Evolutionary conservation across 1,140 invertebrate species (phyloP), one percentile per base, ranked within the genome.

Genomic region (Drepana arcuata): DNA sequence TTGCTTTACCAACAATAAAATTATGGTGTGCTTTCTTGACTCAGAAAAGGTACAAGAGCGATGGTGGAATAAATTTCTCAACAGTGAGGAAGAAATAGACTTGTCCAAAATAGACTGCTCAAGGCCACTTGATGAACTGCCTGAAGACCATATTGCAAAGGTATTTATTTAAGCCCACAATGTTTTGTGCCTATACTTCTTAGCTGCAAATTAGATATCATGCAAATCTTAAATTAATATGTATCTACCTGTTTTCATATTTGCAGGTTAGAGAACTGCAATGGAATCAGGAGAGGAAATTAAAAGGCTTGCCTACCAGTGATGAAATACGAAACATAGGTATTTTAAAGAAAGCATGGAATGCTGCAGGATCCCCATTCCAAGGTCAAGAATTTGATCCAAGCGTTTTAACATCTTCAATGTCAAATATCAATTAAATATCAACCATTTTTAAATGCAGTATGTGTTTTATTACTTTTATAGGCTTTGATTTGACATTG

Each of bases 351-450:
- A 88, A 90, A 56, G 93, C 93, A 0, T 96, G 94, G 94, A 86
- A 95, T 82, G 88, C 86, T 6, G 89, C 94, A 41, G 93, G 93
- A 4, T 95, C 94, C 0, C 94, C 94, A 16, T 95, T 96, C 55
- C 88, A 88, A 64, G 93, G 93, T 9, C 87, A 87, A 56, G 87
- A 89, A 13, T 95, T 91, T 84, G 91, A 96, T 84, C 92, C 93
- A 16, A 72, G 41, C 47, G 50, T 81, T 11, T 30, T 81, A 1
- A 51, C n/a, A n/a, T n/a, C n/a, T n/a, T n/a, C n/a, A n/a, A n/a
- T n/a, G n/a, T n/a, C n/a, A n/a, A n/a, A n/a, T n/a, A n/a, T n/a
- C n/a, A n/a, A n/a, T n/a, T n/a, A n/a, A n/a, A n/a, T n/a, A n/a
- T n/a, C n/a, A n/a, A n/a, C n/a, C n/a, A n/a, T n/a, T n/a, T n/a